These are phyloP conservation scores for Cladopsammia gracilis DNA, from an alignment of 64 coral and sea anemone species.

Conservation along the genomic window DNA sequence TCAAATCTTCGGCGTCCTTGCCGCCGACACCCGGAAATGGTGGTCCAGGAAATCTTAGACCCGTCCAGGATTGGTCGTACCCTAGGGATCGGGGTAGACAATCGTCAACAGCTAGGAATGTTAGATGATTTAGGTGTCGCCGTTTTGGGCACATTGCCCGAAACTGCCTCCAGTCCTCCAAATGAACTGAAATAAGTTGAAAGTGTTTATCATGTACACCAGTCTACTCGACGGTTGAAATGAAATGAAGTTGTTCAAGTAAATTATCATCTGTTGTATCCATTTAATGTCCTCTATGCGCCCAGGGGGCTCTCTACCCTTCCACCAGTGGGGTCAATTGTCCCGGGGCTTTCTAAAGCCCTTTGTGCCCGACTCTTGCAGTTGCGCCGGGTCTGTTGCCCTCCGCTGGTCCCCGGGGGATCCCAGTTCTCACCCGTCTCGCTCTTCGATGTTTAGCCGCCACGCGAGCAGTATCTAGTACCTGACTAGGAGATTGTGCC, in stretches of 20 bases:
- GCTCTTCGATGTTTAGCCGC: no score
- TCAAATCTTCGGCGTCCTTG: not conserved
- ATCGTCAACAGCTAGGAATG: not conserved
- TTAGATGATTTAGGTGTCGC: conserved; percentile 1
- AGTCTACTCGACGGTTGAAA: no score
- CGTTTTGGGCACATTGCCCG: not conserved
- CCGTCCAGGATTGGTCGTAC: not conserved
- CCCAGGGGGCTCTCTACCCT: not conserved
- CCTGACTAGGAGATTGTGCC: no score
- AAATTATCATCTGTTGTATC: not conserved
- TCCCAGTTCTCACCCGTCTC: no score
- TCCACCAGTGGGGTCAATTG: not conserved
- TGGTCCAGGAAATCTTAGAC: not conserved
- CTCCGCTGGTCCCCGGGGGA: not conserved
- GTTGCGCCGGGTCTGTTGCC: not conserved
- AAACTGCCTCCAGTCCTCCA: not conserved
- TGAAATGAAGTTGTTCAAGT: not conserved
- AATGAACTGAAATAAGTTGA: not conserved
- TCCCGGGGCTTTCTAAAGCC: not conserved
- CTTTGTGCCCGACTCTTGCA: conserved; percentile 34
- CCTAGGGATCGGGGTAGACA: not conserved
- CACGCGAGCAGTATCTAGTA: no score
- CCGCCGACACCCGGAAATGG: not conserved
- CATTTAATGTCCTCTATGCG: not conserved
- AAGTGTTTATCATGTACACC: no score